Evolutionary conservation across 2,888 invertebrate species (phyloP).

Genomic region (Archips crataeganus): DNA sequence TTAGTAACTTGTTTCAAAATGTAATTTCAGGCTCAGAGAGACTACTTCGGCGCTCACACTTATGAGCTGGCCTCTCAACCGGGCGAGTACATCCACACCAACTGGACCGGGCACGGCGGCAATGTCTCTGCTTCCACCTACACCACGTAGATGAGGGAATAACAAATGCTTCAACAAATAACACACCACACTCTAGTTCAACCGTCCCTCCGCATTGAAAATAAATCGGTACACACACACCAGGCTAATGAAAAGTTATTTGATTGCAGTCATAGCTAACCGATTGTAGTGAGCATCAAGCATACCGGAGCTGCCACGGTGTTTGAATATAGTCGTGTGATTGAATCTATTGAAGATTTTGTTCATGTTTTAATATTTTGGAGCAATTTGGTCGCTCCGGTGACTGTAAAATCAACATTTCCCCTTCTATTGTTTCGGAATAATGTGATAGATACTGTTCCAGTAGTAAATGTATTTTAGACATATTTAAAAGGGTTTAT

Average conservation of each 20-base stretch:
- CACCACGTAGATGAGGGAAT: constrained; percentile 59
- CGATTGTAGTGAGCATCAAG: background rate
- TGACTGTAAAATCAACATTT: background rate
- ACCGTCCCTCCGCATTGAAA: background rate
- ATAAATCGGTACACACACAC: background rate
- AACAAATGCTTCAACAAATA: background rate
- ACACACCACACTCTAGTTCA: background rate
- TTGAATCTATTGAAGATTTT: background rate
- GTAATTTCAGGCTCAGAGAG: constrained; percentile 93
- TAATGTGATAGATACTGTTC: constrained; percentile 4
- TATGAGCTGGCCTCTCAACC: constrained; percentile 95
- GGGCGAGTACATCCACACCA: constrained; percentile 97
- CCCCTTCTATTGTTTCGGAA: background rate
- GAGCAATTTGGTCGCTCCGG: background rate
- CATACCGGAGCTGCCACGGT: background rate
- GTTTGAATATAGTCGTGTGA: background rate
- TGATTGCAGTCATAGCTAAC: background rate
- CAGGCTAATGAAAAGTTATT: background rate
- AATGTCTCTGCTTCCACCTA: constrained; percentile 98
- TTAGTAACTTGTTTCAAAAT: background rate
- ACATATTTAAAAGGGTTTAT: background rate
- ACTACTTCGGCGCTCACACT: constrained; percentile 99
- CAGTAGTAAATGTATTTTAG: background rate
- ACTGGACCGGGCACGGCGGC: constrained; percentile 99
- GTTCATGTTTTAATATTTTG: background rate